Evolutionary conservation across 2,888 invertebrate genomes (phyloP), one percentile per base, ranked within the genome.

Genomic region (Pristionchus exspectatus): DNA sequence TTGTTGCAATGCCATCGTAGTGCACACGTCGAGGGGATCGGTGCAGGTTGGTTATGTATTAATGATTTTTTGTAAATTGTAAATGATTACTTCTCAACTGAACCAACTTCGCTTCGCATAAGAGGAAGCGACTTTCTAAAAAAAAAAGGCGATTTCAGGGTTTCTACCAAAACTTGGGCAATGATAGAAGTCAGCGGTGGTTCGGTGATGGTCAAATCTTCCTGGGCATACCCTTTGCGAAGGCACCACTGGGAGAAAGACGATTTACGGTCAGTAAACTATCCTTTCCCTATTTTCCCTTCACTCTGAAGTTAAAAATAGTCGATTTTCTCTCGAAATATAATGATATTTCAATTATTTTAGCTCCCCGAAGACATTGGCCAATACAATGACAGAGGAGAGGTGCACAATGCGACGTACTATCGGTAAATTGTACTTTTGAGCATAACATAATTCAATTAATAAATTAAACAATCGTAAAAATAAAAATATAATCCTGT

Each of bases 351-450:
- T 66, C 2, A 63, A 66, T 30, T 14, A 30, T 33, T 81, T 81
- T 10, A 81, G 81, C 81, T 81, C 2, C 81, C 81, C n/a, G 81
- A 81, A 50, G 50, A 50, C 54, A 50, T 81, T 27, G 24, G 81
- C 27, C 81, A 27, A 50, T 81, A 81, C 81, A 81, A 54, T 7
- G 59, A 85, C 9, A 56, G 30, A 27, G 59, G 84, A 24, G 84
- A 56, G 24, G 38, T 85, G 14, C 50, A 85, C 33, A 33, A 85
- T 59, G 84, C 59, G 24, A 59, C 38, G 9, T 81, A 81, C 33
- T 81, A 85, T 30, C 12, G 38, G 56, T 85, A 14, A 18, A 0
- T 50, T n/a, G 16, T n/a, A 10, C 16, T 50, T 50, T 54, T n/a
- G 66, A 9, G 59, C 12, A 44, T n/a, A n/a, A n/a, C n/a, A n/a